Conservation (phyloP, 2,113 vertebrate genomes). For the Gnathonemus echidnorhynchus region DNA sequence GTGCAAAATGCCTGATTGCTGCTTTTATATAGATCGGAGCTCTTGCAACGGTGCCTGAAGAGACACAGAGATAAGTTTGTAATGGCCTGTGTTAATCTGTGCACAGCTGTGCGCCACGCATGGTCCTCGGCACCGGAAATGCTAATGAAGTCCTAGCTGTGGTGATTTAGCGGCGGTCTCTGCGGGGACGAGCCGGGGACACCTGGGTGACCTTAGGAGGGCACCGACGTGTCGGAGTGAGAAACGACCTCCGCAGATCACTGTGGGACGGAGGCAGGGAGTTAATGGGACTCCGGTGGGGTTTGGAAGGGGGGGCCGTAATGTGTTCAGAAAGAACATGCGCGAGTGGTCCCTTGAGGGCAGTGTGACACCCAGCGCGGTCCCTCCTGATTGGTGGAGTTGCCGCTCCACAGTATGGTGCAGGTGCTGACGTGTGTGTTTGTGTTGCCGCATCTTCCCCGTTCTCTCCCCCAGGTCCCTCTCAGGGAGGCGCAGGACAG, state of each 20-base stretch:
- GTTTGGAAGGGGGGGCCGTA: neutral
- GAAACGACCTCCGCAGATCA: neutral
- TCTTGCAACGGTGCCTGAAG: neutral
- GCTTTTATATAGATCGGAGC: neutral
- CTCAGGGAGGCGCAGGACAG: slow-evolving; percentile 83
- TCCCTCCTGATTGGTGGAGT: neutral
- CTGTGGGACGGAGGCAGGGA: neutral
- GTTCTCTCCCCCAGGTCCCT: slow-evolving; percentile 63
- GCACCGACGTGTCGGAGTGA: neutral
- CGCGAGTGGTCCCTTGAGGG: neutral
- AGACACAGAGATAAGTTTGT: neutral
- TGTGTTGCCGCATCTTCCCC: neutral
- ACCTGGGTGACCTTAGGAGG: neutral
- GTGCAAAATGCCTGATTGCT: neutral
- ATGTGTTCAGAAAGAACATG: neutral
- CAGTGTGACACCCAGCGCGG: neutral
- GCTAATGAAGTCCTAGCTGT: neutral
- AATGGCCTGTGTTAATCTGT: neutral
- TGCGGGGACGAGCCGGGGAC: neutral
- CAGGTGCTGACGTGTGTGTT: neutral
- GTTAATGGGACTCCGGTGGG: neutral
- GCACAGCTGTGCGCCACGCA: neutral
- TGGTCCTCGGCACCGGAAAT: neutral
- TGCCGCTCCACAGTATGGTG: neutral
- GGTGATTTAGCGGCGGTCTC: neutral